Conservation (phyloP, 2,113 vertebrate species). For the Phasianus colchicus region DNA sequence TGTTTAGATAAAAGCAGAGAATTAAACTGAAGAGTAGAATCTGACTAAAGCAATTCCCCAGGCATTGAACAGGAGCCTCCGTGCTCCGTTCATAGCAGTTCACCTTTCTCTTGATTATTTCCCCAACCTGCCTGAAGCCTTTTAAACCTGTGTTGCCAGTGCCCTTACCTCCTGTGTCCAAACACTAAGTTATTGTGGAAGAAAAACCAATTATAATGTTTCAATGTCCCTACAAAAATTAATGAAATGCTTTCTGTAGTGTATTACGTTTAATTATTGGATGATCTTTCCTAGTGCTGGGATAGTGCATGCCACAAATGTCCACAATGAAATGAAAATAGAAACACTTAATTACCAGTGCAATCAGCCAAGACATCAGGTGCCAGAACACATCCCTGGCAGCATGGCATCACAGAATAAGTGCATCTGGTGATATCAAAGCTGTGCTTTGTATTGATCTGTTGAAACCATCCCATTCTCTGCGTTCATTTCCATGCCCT, state of each 20-base stretch:
- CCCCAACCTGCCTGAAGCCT: not conserved
- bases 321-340: not conserved
- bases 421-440: not conserved
- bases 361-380: not conserved
- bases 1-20: constrained; percentile 1
- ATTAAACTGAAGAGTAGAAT: not conserved
- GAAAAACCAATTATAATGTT: not conserved
- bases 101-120: not conserved
- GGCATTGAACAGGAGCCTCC: not conserved
- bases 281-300: not conserved
- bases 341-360: not conserved
- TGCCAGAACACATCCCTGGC: not conserved
- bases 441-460: not conserved
- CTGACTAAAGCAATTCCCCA: not conserved
- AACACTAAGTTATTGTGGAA: not conserved
- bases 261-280: not conserved
- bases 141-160: not conserved
- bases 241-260: not conserved
- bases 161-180: not conserved
- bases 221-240: not conserved
- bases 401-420: not conserved
- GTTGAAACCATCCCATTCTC: not conserved
- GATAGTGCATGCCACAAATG: not conserved
- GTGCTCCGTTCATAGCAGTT: not conserved
- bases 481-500: not conserved